Evolutionary conservation across 2,888 invertebrate genomes (phyloP), one percentile per base, ranked within the genome.

Genomic region (Caenorhabditis sinica): DNA sequence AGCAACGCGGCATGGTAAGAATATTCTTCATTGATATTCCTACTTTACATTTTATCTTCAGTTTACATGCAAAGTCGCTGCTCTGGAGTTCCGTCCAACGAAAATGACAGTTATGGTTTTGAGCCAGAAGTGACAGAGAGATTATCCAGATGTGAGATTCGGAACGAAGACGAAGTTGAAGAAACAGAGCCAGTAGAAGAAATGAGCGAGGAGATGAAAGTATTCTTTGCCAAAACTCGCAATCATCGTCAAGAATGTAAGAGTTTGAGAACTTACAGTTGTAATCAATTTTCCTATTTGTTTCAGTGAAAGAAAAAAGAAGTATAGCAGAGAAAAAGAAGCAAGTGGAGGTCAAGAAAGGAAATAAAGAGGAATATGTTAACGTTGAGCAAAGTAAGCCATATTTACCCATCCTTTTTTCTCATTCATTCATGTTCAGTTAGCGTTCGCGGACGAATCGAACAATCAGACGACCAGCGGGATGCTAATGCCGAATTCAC

Each of bases 211-310:
- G 83, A 83, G 30, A 73, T 83, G 83, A 61, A 71, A 25, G 75
- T 33, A 15, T 83, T 83, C 49, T 74, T 69, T 17, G 79, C 60
- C 8, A 83, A 73, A 80, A 83, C 83, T 2, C 40, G 40, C 8
- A 45, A 75, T 8, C 83, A 83, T 65, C 74, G 80, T 33, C 33
- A 61, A 66, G 58, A 80, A n/a, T 53, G 83, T 83, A 25, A 73
- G 76, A 28, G n/a, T 20, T 53, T 15, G 23, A 9, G 20, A 3
- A 3, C 17, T 15, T 5, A 36, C 28, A 1, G 13, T 51, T 40
- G 51, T 5, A 49, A 11, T 58, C 15, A 65, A 56, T 2, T 36
- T n/a, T 5, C 17, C 17, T 1, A 17, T 15, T 58, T 61, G 15
- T 61, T 71, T 36, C 25, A 79, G 74, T 74, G 43, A 74, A 80